A percentile compares a stretch with the other conserved stretches of the same genome.
phyloP scores from a whole-genome alignment of 2,888 invertebrate species.

The Acanthacorydalis orientalis region DNA sequence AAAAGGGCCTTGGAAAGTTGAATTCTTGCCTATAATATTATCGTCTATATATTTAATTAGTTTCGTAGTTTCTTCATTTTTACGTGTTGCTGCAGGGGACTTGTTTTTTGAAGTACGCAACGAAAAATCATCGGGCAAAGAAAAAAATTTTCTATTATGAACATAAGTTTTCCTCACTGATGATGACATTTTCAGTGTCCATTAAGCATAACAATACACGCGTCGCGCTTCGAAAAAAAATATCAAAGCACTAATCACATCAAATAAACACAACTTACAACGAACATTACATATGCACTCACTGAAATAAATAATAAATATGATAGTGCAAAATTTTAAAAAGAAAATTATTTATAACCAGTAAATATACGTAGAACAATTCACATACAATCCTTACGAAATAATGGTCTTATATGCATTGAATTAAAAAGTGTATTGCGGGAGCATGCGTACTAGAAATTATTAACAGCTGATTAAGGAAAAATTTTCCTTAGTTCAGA shows the following conservation, averaged over 20 bases:
- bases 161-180: not conserved
- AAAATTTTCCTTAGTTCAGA: too few species aligned
- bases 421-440: too few species aligned
- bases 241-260: not conserved
- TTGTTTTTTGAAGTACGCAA: constrained; percentile 21
- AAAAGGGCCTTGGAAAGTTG: constrained; percentile 67
- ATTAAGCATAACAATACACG: not conserved
- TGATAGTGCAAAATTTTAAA: too few species aligned
- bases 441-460: too few species aligned
- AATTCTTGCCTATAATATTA: constrained; percentile 64
- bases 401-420: too few species aligned
- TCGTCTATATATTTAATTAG: constrained; percentile 65
- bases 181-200: constrained; percentile 1
- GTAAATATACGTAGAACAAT: too few species aligned
- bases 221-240: not conserved
- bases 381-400: too few species aligned
- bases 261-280: not conserved
- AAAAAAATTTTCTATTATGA: constrained; percentile 23
- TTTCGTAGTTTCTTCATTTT: constrained; percentile 48
- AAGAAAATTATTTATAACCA: too few species aligned
- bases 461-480: too few species aligned
- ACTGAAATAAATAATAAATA: too few species aligned
- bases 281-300: too few species aligned
- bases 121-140: constrained; percentile 25
- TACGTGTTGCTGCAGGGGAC: constrained; percentile 30